phyloP scores from a whole-genome alignment of 2,888 invertebrate species.

The Ectemnius continuus region DNA sequence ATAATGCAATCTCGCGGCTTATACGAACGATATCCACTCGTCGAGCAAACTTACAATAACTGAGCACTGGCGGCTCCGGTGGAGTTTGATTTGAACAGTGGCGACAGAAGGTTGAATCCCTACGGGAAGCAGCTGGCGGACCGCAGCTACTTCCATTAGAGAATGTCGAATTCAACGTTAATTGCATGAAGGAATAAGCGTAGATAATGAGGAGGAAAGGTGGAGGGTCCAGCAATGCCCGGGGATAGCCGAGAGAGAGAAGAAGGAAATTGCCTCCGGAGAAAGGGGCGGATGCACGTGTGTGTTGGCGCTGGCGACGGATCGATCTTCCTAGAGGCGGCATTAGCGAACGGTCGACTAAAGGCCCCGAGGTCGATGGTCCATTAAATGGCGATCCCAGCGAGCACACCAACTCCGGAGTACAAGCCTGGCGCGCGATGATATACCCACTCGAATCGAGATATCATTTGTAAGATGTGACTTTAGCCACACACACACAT shows the following conservation, averaged over 20 bases:
- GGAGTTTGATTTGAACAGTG: too few species aligned
- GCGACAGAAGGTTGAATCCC: too few species aligned
- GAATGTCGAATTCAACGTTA: background rate
- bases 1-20: too few species aligned
- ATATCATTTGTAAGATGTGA: constrained; percentile 17
- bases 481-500: background rate
- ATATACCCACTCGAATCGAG: constrained; percentile 20
- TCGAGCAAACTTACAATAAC: too few species aligned
- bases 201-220: constrained; percentile 16
- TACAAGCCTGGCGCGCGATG: background rate
- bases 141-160: background rate
- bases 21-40: too few species aligned
- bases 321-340: constrained; percentile 33
- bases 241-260: constrained; percentile 3
- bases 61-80: too few species aligned
- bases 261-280: background rate
- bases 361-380: constrained; percentile 35
- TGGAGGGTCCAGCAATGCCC: background rate
- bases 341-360: constrained; percentile 12
- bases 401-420: constrained; percentile 16
- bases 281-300: constrained; percentile 19
- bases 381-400: constrained; percentile 41
- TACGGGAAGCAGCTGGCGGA: background rate
- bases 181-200: background rate
- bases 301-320: constrained; percentile 8